phyloP scores from a whole-genome alignment of 2,888 invertebrate genomes.

The Xylota segnis region DNA sequence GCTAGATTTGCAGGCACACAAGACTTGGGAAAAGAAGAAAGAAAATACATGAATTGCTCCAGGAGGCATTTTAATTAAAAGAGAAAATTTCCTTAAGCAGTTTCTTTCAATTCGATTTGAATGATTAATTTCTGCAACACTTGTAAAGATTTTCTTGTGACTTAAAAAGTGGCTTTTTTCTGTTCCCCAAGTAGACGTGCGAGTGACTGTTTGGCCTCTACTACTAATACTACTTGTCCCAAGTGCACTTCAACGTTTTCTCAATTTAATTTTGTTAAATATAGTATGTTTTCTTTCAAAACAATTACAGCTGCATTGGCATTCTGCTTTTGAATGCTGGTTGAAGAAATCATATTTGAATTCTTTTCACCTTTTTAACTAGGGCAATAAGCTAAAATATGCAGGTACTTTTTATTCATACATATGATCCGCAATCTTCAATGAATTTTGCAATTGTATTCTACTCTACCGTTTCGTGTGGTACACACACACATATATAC shows the following conservation, averaged over 20 bases:
- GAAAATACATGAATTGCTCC: conserved; percentile 15
- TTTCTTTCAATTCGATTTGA: conserved; percentile 30
- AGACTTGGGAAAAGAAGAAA: conserved; percentile 30
- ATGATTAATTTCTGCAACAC: conserved; percentile 30
- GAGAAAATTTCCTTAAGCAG: conserved; percentile 31
- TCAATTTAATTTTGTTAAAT: background rate
- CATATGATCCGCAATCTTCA: conserved; percentile 8
- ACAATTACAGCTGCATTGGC: background rate
- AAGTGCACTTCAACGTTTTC: conserved; percentile 1
- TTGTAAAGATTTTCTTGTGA: conserved; percentile 10
- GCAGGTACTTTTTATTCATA: conserved; percentile 40
- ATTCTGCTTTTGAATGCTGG: conserved; percentile 22
- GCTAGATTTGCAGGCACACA: conserved; percentile 14
- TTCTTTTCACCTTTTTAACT: conserved; percentile 21
- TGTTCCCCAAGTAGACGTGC: background rate
- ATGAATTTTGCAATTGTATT: background rate
- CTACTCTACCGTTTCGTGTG: background rate
- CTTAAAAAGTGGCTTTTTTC: conserved; percentile 17
- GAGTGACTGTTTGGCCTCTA: background rate
- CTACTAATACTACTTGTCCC: conserved; percentile 1
- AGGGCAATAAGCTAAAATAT: conserved; percentile 13
- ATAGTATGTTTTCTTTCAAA: background rate
- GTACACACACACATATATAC: too few relatives aligned
- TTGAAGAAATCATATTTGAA: conserved; percentile 28
- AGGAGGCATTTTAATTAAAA: conserved; percentile 40